A percentile compares a stretch with the other conserved stretches of the same genome.
phyloP scores from a whole-genome alignment of 2,888 invertebrate species.

The Apodemia mormo region DNA sequence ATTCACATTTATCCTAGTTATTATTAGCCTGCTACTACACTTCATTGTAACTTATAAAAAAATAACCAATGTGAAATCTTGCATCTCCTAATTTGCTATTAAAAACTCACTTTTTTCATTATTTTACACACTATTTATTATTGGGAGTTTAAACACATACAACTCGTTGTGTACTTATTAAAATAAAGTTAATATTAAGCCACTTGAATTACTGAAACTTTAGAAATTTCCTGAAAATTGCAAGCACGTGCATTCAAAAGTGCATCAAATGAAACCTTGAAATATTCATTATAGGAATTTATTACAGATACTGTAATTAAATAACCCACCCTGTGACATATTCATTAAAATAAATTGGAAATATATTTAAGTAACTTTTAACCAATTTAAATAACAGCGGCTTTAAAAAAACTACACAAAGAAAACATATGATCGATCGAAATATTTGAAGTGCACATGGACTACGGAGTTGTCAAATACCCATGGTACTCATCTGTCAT shows the following conservation, averaged over 20 bases:
- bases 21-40: slow-evolving; percentile 49
- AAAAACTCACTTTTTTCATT: slow-evolving; percentile 37
- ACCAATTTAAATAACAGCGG: slow-evolving; percentile 77
- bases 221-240: slow-evolving; percentile 69
- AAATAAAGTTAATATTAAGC: not conserved
- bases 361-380: not conserved
- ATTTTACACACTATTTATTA: not conserved
- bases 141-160: slow-evolving; percentile 5
- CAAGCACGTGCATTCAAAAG: slow-evolving; percentile 75
- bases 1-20: slow-evolving; percentile 64
- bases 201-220: slow-evolving; percentile 52
- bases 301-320: not conserved
- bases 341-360: not conserved
- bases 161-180: slow-evolving; percentile 35
- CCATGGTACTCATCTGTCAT: slow-evolving; percentile 55
- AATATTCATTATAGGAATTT: slow-evolving; percentile 26
- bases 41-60: slow-evolving; percentile 52
- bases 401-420: slow-evolving; percentile 79
- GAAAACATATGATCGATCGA: slow-evolving; percentile 82
- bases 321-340: not conserved
- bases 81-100: slow-evolving; percentile 51
- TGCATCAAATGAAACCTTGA: slow-evolving; percentile 57
- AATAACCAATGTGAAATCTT: slow-evolving; percentile 60
- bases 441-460: slow-evolving; percentile 76
- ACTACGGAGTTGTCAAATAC: slow-evolving; percentile 45